Percentiles rank a stretch among this genome's conserved stretches.
These are phyloP conservation scores for Nesoenas mayeri DNA, from an alignment of 2,113 vertebrate genomes.

Conservation along the genomic window DNA sequence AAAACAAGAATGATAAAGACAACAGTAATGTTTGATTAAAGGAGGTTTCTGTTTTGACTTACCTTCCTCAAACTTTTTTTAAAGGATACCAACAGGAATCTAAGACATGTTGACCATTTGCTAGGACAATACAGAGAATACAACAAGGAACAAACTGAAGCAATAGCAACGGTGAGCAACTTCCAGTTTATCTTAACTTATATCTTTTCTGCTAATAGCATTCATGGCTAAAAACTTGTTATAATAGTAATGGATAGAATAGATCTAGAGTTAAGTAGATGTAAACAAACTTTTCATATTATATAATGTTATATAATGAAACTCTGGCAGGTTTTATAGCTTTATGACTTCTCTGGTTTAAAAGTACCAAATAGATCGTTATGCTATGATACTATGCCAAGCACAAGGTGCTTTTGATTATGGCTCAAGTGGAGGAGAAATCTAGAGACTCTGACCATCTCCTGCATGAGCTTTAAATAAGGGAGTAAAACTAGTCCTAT, in stretches of 20 bases:
- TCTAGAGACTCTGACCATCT: neutral
- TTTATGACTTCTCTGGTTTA: neutral
- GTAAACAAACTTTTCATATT: neutral
- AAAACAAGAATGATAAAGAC: neutral
- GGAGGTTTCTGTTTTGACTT: neutral
- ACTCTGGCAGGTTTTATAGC: neutral
- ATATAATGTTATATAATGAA: neutral
- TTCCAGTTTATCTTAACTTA: neutral
- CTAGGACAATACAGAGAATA: conserved; percentile 89
- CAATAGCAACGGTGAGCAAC: conserved; percentile 84
- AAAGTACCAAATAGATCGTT: neutral
- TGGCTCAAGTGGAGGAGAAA: neutral
- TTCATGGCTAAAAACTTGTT: neutral
- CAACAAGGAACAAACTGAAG: conserved; percentile 84
- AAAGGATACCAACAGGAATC: conserved; percentile 91
- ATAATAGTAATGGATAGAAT: neutral
- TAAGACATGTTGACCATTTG: conserved; percentile 89
- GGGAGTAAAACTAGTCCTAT: neutral
- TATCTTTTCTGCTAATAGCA: neutral
- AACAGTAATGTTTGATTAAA: neutral
- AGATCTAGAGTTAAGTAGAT: neutral
- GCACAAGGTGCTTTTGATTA: neutral
- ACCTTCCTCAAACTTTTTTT: neutral
- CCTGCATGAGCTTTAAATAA: neutral
- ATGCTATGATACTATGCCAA: neutral